phyloP scores from a whole-genome alignment of 1,140 invertebrate genomes.

The Thaumetopoea pityocampa region DNA sequence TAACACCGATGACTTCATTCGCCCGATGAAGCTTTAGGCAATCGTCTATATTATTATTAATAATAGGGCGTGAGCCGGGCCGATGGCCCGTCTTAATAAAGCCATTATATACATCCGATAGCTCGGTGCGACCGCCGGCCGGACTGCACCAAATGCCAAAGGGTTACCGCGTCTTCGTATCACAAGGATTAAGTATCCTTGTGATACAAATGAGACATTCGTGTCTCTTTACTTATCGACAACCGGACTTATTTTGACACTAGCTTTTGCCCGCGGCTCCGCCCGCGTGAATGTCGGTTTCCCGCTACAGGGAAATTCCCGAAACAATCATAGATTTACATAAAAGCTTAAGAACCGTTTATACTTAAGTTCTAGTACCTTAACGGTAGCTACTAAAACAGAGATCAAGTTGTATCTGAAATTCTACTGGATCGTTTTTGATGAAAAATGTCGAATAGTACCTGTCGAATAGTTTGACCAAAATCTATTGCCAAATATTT shows the following conservation, averaged over 20 bases:
- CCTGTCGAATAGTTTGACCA: too few relatives aligned
- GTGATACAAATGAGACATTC: conserved; percentile 27
- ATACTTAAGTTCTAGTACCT: too few relatives aligned
- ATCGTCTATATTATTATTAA: conserved; percentile 75
- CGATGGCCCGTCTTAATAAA: conserved; percentile 69
- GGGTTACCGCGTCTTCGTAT: conserved; percentile 32
- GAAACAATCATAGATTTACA: too few relatives aligned
- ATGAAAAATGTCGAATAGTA: too few relatives aligned
- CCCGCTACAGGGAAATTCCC: too few relatives aligned
- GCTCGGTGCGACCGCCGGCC: conserved; percentile 42
- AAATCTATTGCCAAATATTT: too few relatives aligned
- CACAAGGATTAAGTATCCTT: too few relatives aligned
- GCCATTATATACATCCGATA: conserved; percentile 71
- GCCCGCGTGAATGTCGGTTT: too few relatives aligned
- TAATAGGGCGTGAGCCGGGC: conserved; percentile 68
- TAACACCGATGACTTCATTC: conserved; percentile 67
- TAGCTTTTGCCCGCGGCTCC: background rate
- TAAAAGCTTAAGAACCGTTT: too few relatives aligned
- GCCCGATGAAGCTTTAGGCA: conserved; percentile 60
- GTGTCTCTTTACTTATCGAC: conserved; percentile 24
- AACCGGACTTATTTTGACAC: conserved; percentile 16
- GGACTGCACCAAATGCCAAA: conserved; percentile 51
- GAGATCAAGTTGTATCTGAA: too few relatives aligned
- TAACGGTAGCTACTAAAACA: too few relatives aligned
- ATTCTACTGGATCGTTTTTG: too few relatives aligned